These are phyloP conservation scores for Brachypalpus laphriformis DNA, from an alignment of 2,888 invertebrate genomes.

Conservation along the genomic window DNA sequence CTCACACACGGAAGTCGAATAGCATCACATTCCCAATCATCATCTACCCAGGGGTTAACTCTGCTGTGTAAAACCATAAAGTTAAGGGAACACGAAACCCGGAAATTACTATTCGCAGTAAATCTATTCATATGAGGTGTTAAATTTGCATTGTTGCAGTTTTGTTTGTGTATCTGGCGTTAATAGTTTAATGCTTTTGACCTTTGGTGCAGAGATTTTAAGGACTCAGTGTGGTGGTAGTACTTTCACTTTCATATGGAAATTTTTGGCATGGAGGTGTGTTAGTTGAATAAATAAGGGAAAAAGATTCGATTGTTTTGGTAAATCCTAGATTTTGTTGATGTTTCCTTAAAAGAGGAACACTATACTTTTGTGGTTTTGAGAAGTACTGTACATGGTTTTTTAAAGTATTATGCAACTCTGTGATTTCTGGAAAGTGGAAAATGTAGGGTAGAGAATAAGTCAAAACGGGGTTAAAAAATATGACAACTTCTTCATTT, in stretches of 20 bases:
- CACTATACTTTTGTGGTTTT: background rate
- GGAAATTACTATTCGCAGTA: constrained; percentile 47
- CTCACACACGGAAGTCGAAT: constrained; percentile 49
- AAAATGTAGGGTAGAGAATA: too few relatives aligned
- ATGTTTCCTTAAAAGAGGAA: background rate
- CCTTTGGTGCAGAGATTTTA: constrained; percentile 27
- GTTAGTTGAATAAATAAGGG: constrained; percentile 1
- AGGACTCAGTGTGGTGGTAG: constrained; percentile 32
- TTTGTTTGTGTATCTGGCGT: constrained; percentile 40
- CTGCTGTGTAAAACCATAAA: constrained; percentile 32
- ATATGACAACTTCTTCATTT: too few relatives aligned
- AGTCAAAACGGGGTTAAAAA: too few relatives aligned
- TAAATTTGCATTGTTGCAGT: constrained; percentile 70
- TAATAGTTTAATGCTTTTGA: constrained; percentile 68
- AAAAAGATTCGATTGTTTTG: background rate
- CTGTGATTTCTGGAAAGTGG: too few relatives aligned
- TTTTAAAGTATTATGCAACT: too few relatives aligned
- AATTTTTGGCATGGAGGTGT: constrained; percentile 7
- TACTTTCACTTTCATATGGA: constrained; percentile 63
- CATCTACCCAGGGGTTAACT: constrained; percentile 44
- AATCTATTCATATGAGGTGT: constrained; percentile 69
- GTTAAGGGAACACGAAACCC: constrained; percentile 41
- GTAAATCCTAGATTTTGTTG: background rate
- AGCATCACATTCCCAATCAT: constrained; percentile 46
- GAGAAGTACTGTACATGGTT: background rate